Percentiles rank a stretch among this genome's conserved stretches.
These are phyloP conservation scores for Egretta garzetta DNA, from an alignment of 2,113 vertebrate genomes.

Conservation along the genomic window DNA sequence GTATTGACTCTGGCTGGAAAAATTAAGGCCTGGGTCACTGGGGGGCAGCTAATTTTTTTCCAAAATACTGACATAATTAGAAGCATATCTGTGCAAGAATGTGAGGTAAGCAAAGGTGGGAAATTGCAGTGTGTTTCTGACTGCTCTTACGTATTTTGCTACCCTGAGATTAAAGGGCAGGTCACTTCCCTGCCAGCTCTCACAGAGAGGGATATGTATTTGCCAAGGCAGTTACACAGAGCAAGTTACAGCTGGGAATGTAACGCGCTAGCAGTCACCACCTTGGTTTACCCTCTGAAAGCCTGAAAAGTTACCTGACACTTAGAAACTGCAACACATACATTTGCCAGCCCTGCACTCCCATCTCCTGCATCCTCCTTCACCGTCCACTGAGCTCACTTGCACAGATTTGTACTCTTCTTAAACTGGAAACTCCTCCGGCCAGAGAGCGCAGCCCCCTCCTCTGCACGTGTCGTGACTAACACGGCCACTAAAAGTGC, in stretches of 20 bases:
- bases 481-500: neutral
- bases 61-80: neutral
- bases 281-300: conserved; percentile 28
- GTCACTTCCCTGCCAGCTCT: neutral
- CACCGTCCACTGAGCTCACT: neutral
- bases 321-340: neutral
- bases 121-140: neutral
- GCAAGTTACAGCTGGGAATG: conserved; percentile 51
- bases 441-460: neutral
- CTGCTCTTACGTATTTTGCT: neutral
- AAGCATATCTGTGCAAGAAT: neutral
- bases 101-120: neutral
- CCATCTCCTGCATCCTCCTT: neutral
- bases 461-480: fast-evolving
- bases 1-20: neutral
- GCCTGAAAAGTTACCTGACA: neutral
- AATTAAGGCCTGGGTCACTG: neutral
- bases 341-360: neutral
- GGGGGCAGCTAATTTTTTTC: neutral
- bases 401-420: neutral
- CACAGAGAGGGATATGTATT: neutral
- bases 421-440: neutral
- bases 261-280: conserved; percentile 28
- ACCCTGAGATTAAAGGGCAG: neutral
- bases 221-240: neutral